These are phyloP conservation scores for Panopea generosa DNA, from an alignment of 2,888 invertebrate genomes.

Conservation along the genomic window DNA sequence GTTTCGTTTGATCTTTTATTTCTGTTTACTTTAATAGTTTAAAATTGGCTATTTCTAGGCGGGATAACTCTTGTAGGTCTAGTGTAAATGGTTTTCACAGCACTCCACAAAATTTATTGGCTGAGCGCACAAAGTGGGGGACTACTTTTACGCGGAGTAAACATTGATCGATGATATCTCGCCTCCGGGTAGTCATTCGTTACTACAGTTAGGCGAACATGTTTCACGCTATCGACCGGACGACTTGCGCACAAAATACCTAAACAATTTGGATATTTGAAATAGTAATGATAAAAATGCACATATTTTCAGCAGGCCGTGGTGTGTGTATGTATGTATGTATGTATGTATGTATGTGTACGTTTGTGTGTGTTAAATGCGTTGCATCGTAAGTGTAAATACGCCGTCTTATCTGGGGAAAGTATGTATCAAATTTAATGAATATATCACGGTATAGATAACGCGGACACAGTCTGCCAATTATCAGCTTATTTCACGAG, in stretches of 20 bases:
- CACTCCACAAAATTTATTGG: slow-evolving; percentile 50
- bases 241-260: too few species aligned
- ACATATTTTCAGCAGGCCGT: too few species aligned
- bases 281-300: too few species aligned
- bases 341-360: neutral
- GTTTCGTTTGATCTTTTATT: slow-evolving; percentile 25
- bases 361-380: too few species aligned
- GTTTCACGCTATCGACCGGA: too few species aligned
- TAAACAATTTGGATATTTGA: too few species aligned
- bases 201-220: slow-evolving; percentile 38
- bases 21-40: slow-evolving; percentile 20
- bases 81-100: slow-evolving; percentile 39
- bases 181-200: slow-evolving; percentile 6
- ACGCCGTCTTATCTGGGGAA: neutral
- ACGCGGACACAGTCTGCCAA: slow-evolving; percentile 45
- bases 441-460: slow-evolving; percentile 44
- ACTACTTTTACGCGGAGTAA: slow-evolving; percentile 45
- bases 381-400: too few species aligned
- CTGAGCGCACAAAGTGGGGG: slow-evolving; percentile 36
- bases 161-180: slow-evolving; percentile 31
- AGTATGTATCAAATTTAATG: slow-evolving; percentile 41
- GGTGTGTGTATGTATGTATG: too few species aligned
- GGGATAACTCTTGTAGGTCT: slow-evolving; percentile 23
- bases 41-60: slow-evolving; percentile 41
- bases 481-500: slow-evolving; percentile 38